phyloP scores from a whole-genome alignment of 2,797 vertebrate species.

The Crax fasciolata region DNA sequence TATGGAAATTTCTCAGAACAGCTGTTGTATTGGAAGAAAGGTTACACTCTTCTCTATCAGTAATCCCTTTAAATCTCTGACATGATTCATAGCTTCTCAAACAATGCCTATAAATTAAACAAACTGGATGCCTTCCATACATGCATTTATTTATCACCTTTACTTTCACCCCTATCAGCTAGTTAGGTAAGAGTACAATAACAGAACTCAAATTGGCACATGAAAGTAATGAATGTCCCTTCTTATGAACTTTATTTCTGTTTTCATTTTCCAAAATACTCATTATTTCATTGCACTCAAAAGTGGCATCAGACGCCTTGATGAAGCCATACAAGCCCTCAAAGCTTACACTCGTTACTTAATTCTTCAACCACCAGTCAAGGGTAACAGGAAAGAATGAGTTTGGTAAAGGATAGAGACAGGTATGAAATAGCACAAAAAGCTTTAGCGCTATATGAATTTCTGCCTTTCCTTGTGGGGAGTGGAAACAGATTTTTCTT shows the following conservation, averaged over 20 bases:
- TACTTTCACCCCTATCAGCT: slow-evolving; percentile 10
- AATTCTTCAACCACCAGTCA: neutral
- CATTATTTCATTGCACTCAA: neutral
- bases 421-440: slow-evolving; percentile 20
- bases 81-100: slow-evolving; percentile 63
- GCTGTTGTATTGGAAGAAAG: slow-evolving; percentile 72
- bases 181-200: neutral
- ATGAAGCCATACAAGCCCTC: neutral
- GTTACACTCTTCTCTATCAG: slow-evolving; percentile 62
- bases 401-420: neutral
- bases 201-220: neutral
- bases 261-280: neutral
- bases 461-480: neutral
- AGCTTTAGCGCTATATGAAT: neutral
- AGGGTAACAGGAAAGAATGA: neutral
- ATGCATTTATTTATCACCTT: slow-evolving; percentile 30
- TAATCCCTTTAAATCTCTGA: slow-evolving; percentile 79
- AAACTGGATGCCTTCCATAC: slow-evolving; percentile 52
- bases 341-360: neutral
- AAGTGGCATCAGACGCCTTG: neutral
- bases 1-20: slow-evolving; percentile 70
- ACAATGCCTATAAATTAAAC: slow-evolving; percentile 56
- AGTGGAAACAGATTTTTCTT: neutral
- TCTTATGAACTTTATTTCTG: neutral
- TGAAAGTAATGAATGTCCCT: neutral